Percentiles rank a stretch among this genome's conserved stretches.
phyloP scores from a whole-genome alignment of 2,797 vertebrate genomes.

The Champsocephalus esox region DNA sequence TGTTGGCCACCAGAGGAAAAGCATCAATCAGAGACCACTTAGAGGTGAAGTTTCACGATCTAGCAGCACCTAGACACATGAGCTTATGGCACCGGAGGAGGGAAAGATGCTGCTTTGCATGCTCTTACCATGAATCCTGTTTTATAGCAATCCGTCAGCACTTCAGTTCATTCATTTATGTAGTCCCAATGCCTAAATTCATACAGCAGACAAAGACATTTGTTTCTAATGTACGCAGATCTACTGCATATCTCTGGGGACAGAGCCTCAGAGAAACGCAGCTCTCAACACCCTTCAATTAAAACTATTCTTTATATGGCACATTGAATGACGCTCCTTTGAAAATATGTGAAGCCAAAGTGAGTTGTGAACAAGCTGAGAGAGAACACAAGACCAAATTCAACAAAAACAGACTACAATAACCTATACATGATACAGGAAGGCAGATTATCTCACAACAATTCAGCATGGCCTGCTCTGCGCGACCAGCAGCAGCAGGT shows the following conservation, averaged over 20 bases:
- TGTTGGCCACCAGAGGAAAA: conserved; percentile 52
- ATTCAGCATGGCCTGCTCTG: conserved; percentile 26
- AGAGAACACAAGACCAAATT: conserved; percentile 13
- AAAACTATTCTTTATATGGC: conserved; percentile 37
- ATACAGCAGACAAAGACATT: conserved; percentile 41
- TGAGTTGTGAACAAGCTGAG: conserved; percentile 19
- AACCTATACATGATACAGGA: conserved; percentile 11
- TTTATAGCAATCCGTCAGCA: conserved; percentile 43
- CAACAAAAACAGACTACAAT: conserved; percentile 4
- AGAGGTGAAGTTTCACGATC: conserved; percentile 58
- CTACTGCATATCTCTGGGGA: conserved; percentile 13
- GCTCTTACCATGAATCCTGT: conserved; percentile 48
- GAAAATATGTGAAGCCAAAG: conserved; percentile 29
- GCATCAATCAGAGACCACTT: conserved; percentile 68
- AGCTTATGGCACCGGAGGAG: conserved; percentile 40
- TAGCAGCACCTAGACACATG: conserved; percentile 43
- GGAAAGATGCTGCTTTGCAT: conserved; percentile 32
- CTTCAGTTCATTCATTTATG: conserved; percentile 14
- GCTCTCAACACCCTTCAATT: conserved; percentile 39
- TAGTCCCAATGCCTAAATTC: conserved; percentile 28
- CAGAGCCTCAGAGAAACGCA: conserved; percentile 17
- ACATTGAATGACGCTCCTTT: conserved; percentile 31
- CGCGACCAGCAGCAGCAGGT: conserved; percentile 60
- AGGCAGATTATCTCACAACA: conserved; percentile 49
- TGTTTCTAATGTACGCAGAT: conserved; percentile 30